Percentiles rank a stretch among this genome's conserved stretches.
These are phyloP conservation scores for Epinotia brunnichana DNA, from an alignment of 2,888 invertebrate genomes.

Conservation along the genomic window DNA sequence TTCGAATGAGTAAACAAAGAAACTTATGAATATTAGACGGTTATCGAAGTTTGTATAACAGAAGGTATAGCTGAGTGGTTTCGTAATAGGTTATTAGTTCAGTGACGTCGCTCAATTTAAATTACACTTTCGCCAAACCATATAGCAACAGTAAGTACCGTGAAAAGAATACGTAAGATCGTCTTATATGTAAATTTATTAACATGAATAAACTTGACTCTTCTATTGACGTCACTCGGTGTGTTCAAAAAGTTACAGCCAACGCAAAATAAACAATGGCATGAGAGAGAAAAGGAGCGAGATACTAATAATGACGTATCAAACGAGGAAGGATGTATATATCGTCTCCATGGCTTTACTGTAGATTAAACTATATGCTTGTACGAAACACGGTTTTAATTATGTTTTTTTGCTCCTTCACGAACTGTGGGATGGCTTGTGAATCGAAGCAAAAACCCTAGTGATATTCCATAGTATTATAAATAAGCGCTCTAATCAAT, in stretches of 20 bases:
- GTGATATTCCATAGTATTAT: slow-evolving; percentile 40
- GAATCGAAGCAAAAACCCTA: slow-evolving; percentile 30
- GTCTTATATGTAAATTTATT: slow-evolving; percentile 2
- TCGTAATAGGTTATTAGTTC: not conserved
- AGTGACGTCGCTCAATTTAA: not conserved
- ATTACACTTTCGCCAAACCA: not conserved
- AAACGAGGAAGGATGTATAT: no score
- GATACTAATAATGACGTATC: no score
- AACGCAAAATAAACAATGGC: no score
- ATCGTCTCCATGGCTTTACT: no score
- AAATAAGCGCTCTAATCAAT: slow-evolving; percentile 27
- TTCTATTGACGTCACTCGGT: not conserved
- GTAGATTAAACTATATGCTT: slow-evolving; percentile 10
- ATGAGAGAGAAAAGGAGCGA: no score
- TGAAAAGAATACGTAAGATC: not conserved
- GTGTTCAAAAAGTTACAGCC: not conserved
- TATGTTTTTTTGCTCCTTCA: slow-evolving; percentile 20
- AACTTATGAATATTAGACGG: not conserved
- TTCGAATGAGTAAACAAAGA: not conserved
- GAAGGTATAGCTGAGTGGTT: not conserved
- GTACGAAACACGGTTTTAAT: slow-evolving; percentile 14
- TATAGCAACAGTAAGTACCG: slow-evolving; percentile 4
- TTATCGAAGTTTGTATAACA: slow-evolving; percentile 4
- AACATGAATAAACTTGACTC: not conserved
- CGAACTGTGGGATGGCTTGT: slow-evolving; percentile 18